Conservation (phyloP, 2,113 vertebrate species). For the Mesoclemmys tuberculata region DNA sequence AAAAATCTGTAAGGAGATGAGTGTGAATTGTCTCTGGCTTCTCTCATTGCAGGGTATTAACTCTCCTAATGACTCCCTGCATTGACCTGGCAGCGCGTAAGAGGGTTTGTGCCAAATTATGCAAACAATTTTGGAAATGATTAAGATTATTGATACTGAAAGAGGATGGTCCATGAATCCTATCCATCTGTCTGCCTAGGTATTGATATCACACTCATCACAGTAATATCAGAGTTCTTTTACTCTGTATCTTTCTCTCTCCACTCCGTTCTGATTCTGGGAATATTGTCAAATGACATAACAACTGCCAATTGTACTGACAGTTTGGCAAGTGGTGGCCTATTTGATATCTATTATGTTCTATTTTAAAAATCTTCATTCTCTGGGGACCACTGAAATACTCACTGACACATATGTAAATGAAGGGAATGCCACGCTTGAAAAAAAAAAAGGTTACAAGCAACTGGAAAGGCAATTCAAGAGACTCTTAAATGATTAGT, state of each 20-base stretch:
- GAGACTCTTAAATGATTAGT: not conserved
- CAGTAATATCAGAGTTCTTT: not conserved
- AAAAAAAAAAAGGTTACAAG: not conserved
- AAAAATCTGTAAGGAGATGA: not conserved
- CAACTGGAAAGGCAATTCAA: not conserved
- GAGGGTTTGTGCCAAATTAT: not conserved
- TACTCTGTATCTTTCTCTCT: not conserved
- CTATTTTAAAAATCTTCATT: not conserved
- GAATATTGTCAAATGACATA: not conserved
- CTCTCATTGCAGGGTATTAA: not conserved
- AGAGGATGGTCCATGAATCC: not conserved
- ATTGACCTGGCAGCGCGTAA: not conserved
- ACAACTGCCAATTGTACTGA: not conserved
- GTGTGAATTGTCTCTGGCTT: not conserved
- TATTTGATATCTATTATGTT: not conserved
- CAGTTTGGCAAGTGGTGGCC: not conserved
- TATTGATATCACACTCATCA: not conserved
- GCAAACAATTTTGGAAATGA: not conserved
- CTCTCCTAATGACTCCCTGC: not conserved
- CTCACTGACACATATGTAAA: not conserved
- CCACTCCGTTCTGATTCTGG: not conserved
- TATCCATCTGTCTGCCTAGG: not conserved
- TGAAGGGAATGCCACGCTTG: accelerated
- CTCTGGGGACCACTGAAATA: not conserved
- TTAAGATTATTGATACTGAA: not conserved